Evolutionary conservation across 1,140 invertebrate genomes (phyloP), one percentile per base, ranked within the genome.

Genomic region (Lordiphosa mommai): DNA sequence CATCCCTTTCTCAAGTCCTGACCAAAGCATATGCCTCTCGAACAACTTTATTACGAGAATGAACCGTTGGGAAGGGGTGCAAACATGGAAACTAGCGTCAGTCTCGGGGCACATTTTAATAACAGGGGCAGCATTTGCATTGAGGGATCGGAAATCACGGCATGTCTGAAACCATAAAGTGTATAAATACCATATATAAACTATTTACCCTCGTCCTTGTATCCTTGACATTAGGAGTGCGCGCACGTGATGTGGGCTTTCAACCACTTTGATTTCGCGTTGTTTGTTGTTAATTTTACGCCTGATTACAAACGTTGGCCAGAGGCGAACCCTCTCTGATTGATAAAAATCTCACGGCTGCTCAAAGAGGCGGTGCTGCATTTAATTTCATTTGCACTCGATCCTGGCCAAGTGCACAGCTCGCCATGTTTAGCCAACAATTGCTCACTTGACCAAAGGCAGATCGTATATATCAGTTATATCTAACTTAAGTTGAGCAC

Each of bases 81-180:
- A 36, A 36, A 61, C 29, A 50, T 13, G 12, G 49, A 56, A 61
- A 70, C 52, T 70, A 82, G 55, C 38, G 49, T 74, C 46, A 50
- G 52, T 61, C 53, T 44, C 40, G 33, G 65, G 59, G 60, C 57
- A 59, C 71, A 51, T 44, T 82, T 76, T 82, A 84, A 80, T 80
- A 72, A 61, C 40, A 33, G 30, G 46, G 43, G 40, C 37, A 66
- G 52, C 47, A 76, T 82, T 76, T 74, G 76, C 67, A 72, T 82
- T 51, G 41, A 49, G 32, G 70, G 34, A 33, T 37, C 30, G 38
- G 17, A 29, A 12, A 82, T 82, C 77, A 82, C 79, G 68, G 72
- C 63, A 80, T 61, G 77, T 82, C 77, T 77, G 77, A 84, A 84
- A 84, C 77, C 77, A 84, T 84, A 84, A 84, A 84, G 77, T 84